A percentile compares a stretch with the other conserved stretches of the same genome.
These are phyloP conservation scores for Nasalis larvatus DNA, from an alignment of 2,113 vertebrate species.

Conservation along the genomic window DNA sequence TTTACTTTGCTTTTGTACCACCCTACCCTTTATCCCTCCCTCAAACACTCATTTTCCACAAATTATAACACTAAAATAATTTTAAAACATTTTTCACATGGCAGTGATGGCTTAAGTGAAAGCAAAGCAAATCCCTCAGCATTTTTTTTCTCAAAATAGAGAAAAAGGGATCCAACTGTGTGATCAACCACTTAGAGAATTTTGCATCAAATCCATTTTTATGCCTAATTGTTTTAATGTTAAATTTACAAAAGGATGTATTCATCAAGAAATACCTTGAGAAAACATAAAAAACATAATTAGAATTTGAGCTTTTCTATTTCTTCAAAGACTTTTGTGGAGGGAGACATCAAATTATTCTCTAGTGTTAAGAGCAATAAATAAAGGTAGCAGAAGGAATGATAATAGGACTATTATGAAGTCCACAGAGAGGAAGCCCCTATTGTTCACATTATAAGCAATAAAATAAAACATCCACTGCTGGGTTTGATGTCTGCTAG, in stretches of 20 bases:
- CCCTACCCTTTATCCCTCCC: background rate
- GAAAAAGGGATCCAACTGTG: background rate
- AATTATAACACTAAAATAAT: background rate
- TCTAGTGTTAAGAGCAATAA: background rate
- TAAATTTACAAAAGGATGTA: background rate
- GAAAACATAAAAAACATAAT: background rate
- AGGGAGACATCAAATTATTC: background rate
- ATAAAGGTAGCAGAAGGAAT: background rate
- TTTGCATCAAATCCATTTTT: background rate
- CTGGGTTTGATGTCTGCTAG: background rate
- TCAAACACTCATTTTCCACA: background rate
- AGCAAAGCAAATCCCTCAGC: background rate
- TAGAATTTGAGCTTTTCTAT: background rate
- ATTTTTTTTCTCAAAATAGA: background rate
- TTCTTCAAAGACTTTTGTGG: background rate
- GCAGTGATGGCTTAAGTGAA: background rate
- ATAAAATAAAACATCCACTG: background rate
- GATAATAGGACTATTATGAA: background rate
- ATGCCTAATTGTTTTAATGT: background rate
- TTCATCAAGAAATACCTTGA: background rate
- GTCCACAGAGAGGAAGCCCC: background rate
- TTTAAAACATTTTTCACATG: background rate
- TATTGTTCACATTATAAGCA: background rate
- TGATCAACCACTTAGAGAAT: background rate
- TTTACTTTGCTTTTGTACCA: background rate